These are phyloP conservation scores for Arctia plantaginis DNA, from an alignment of 2,888 invertebrate genomes.

Conservation along the genomic window DNA sequence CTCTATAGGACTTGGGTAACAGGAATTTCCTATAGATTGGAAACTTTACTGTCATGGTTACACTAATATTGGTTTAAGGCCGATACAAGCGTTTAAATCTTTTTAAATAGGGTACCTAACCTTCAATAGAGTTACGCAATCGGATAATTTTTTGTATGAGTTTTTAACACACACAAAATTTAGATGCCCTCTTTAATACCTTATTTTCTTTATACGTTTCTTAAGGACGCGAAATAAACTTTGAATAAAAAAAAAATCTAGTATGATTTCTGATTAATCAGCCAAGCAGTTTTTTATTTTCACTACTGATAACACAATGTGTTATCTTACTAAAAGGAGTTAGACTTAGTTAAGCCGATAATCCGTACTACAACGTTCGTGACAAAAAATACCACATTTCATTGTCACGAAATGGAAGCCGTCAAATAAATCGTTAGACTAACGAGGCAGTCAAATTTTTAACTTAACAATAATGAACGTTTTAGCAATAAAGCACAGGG, in stretches of 20 bases:
- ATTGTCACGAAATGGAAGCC: background rate
- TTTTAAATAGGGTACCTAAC: background rate
- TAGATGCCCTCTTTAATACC: background rate
- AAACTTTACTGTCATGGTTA: background rate
- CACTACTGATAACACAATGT: background rate
- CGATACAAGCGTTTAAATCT: background rate
- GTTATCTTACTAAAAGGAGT: background rate
- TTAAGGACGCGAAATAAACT: background rate
- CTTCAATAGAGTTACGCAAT: background rate
- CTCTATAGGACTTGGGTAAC: background rate
- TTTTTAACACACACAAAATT: background rate
- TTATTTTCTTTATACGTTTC: background rate
- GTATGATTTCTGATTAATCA: background rate
- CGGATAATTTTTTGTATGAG: background rate
- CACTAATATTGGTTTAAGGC: background rate
- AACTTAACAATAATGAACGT: constrained; percentile 24
- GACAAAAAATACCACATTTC: background rate
- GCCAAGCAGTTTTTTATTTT: background rate
- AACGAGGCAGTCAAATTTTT: constrained; percentile 9
- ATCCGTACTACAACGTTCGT: background rate
- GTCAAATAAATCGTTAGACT: background rate
- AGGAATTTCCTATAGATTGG: background rate
- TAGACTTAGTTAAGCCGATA: background rate
- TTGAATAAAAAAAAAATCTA: background rate
- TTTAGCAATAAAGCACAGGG: constrained; percentile 26